Conservation (phyloP, 1,140 invertebrate species). For the Lethocerus indicus region DNA sequence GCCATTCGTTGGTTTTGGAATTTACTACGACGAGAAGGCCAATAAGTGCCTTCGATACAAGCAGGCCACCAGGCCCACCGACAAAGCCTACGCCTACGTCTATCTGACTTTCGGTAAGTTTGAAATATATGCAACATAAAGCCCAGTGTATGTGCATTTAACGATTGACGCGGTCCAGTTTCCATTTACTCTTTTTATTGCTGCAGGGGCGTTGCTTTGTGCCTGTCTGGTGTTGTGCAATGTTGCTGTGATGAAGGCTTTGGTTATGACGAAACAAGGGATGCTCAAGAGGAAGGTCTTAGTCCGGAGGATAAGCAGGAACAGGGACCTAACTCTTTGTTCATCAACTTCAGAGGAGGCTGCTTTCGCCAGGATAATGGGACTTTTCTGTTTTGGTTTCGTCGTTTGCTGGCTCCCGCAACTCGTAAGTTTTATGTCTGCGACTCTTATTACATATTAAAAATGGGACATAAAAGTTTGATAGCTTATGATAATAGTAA, state of each 20-base stretch:
- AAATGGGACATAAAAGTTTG: neutral
- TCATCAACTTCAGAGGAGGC: constrained; percentile 54
- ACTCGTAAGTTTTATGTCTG: constrained; percentile 40
- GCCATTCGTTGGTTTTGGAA: constrained; percentile 59
- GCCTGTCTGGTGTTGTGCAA: constrained; percentile 64
- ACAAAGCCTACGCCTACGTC: constrained; percentile 58
- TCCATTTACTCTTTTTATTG: neutral
- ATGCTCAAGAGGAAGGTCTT: constrained; percentile 12
- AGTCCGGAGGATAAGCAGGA: constrained; percentile 18
- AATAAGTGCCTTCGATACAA: constrained; percentile 48
- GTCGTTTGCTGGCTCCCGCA: constrained; percentile 75
- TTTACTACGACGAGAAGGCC: constrained; percentile 39
- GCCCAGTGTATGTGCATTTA: neutral
- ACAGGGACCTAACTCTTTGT: constrained; percentile 17
- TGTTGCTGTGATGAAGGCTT: constrained; percentile 53
- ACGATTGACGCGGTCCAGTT: no score
- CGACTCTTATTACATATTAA: neutral
- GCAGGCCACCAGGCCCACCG: constrained; percentile 38
- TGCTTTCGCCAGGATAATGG: constrained; percentile 68
- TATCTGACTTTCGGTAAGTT: constrained; percentile 57
- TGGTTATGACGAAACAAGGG: constrained; percentile 22
- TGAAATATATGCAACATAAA: neutral
- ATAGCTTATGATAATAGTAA: no score
- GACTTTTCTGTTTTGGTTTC: constrained; percentile 60
- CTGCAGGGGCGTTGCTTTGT: constrained; percentile 48